These are phyloP conservation scores for Ectropis crepuscularia DNA, from an alignment of 2,888 invertebrate genomes.

Conservation along the genomic window DNA sequence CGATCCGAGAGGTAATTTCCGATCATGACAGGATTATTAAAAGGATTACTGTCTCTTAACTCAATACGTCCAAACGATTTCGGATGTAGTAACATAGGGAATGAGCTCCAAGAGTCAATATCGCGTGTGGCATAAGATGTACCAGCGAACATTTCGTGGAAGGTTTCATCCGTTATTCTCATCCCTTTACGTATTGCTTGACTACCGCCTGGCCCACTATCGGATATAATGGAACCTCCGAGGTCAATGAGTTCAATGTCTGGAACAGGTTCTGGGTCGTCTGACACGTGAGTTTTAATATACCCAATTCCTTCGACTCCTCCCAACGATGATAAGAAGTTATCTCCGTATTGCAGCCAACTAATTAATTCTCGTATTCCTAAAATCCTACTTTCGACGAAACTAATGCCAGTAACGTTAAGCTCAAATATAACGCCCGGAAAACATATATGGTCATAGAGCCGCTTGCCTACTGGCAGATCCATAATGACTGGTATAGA, in stretches of 20 bases:
- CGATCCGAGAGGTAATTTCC: slow-evolving; percentile 91
- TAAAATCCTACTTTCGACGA: slow-evolving; percentile 56
- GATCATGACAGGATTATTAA: slow-evolving; percentile 90
- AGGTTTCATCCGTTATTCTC: slow-evolving; percentile 83
- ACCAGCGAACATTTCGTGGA: slow-evolving; percentile 82
- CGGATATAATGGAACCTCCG: slow-evolving; percentile 86
- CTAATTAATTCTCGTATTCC: slow-evolving; percentile 47
- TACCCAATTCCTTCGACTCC: slow-evolving; percentile 88
- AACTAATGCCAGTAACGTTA: slow-evolving; percentile 67
- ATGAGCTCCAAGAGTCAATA: slow-evolving; percentile 85
- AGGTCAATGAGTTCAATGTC: slow-evolving; percentile 88
- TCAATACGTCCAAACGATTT: slow-evolving; percentile 88
- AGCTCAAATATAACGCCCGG: slow-evolving; percentile 74
- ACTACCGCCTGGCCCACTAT: slow-evolving; percentile 76
- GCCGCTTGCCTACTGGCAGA: slow-evolving; percentile 87
- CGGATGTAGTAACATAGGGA: slow-evolving; percentile 90
- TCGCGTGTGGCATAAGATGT: slow-evolving; percentile 63
- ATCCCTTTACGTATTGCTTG: slow-evolving; percentile 80
- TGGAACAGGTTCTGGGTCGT: slow-evolving; percentile 85
- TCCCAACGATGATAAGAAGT: slow-evolving; percentile 82
- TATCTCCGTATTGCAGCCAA: slow-evolving; percentile 74
- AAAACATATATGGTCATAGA: slow-evolving; percentile 87
- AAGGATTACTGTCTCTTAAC: slow-evolving; percentile 89
- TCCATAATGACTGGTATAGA: slow-evolving; percentile 86
- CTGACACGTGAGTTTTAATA: slow-evolving; percentile 84